These are phyloP conservation scores for Poeciliopsis prolifica DNA, from an alignment of 2,113 vertebrate genomes.

Conservation along the genomic window DNA sequence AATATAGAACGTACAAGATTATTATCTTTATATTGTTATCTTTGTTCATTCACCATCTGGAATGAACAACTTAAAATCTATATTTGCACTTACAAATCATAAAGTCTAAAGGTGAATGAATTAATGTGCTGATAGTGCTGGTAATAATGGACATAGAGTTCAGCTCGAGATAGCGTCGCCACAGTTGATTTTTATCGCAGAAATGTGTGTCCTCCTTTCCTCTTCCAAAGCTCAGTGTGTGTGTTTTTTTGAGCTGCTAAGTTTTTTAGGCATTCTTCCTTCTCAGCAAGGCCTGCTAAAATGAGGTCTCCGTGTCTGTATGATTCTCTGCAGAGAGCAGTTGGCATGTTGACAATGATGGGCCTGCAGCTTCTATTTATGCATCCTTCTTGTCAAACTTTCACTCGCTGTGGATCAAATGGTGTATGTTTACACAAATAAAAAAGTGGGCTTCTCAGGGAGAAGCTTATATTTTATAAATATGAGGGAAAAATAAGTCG, in stretches of 20 bases:
- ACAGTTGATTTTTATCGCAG: slow-evolving; percentile 7
- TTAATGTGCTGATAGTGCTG: slow-evolving; percentile 1
- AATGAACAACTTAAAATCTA: neutral
- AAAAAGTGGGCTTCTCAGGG: slow-evolving; percentile 19
- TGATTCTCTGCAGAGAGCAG: slow-evolving; percentile 56
- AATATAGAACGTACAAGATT: slow-evolving; percentile 9
- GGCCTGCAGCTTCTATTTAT: slow-evolving; percentile 64
- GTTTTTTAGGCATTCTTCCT: slow-evolving; percentile 28
- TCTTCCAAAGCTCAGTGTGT: slow-evolving; percentile 1
- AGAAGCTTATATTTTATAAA: slow-evolving; percentile 15
- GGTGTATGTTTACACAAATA: slow-evolving; percentile 47
- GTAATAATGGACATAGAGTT: neutral
- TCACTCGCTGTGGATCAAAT: slow-evolving; percentile 45
- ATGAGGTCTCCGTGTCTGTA: slow-evolving; percentile 50
- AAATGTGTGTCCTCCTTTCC: slow-evolving; percentile 5
- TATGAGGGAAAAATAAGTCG: slow-evolving; percentile 13
- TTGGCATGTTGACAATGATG: slow-evolving; percentile 70
- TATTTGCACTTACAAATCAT: neutral
- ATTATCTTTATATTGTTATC: slow-evolving; percentile 6
- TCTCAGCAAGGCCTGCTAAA: slow-evolving; percentile 37
- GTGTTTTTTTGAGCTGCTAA: slow-evolving; percentile 7
- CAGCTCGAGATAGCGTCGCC: neutral
- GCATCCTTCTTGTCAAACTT: slow-evolving; percentile 62
- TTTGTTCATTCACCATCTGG: slow-evolving; percentile 30
- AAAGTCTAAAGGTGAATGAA: neutral